Conservation (phyloP, 2,113 vertebrate species). For the Stegastes partitus region DNA sequence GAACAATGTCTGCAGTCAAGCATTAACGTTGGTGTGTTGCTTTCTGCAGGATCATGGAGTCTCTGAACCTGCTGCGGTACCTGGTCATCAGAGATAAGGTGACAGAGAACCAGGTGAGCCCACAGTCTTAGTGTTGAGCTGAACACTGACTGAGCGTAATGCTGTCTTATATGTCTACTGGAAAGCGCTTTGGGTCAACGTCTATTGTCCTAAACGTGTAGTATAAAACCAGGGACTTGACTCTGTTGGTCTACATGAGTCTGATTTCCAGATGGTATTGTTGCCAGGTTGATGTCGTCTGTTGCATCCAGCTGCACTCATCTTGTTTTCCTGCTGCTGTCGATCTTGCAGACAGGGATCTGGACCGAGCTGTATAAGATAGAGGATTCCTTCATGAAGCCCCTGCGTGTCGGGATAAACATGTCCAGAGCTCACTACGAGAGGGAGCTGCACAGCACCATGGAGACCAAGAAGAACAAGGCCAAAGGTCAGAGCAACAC, state of each 20-base stretch:
- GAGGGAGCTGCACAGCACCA: constrained; percentile 91
- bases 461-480: constrained; percentile 81
- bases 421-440: constrained; percentile 98
- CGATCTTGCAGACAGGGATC: constrained; percentile 88
- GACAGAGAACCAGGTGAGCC: constrained; percentile 89
- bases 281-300: too few relatives aligned
- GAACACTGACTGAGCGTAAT: too few relatives aligned
- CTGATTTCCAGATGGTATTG: too few relatives aligned
- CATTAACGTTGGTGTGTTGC: not conserved
- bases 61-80: constrained; percentile 95
- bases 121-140: not conserved
- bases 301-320: not conserved
- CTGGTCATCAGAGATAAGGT: constrained; percentile 95
- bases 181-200: too few relatives aligned
- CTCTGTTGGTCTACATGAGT: too few relatives aligned
- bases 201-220: too few relatives aligned
- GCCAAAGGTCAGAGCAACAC: constrained; percentile 74
- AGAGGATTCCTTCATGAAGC: constrained; percentile 91
- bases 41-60: constrained; percentile 92
- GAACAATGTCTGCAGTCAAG: too few relatives aligned
- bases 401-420: constrained; percentile 92
- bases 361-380: constrained; percentile 92
- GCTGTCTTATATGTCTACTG: too few relatives aligned
- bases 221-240: too few relatives aligned
- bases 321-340: not conserved